Base-by-base conservation (phyloP, 2,113 vertebrate species). In the Marmota monax region DNA sequence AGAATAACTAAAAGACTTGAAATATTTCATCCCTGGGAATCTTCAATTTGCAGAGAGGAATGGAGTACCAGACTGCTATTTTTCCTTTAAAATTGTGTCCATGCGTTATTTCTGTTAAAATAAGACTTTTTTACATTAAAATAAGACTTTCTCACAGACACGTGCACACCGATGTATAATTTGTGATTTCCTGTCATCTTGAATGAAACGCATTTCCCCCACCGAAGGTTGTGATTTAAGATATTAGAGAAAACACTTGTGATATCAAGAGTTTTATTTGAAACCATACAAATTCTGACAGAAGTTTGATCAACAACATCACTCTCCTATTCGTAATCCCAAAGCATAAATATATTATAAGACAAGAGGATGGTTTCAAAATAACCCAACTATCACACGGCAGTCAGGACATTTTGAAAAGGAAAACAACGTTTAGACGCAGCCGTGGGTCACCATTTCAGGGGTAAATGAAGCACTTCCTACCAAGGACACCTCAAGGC, bases 391-490 rank as follows among this genome's bases (percentile, higher is more conserved):
- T 39, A 39, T 39, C 37, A 39, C 10, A 78, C 16, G 39, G 56
- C 83, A 58, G 67, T 87, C 63, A 79, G 94, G 82, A 83, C 58
- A 82, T 70, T 14, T 20, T 92, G 42, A 76, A 95, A 84, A 84
- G 27, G 65, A 82, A 67, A 79, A 85, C 45, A 63, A 69, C 9
- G 22, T 70, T 94, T 88, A 11, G 0, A 23, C 67, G 61, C 51
- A 88, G 95, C 51, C 9, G 13, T 6, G 22, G 69, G 48, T 79
- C 69, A 82, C 27, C 27, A 42, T 90, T 88, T 78, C 61, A 74
- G 82, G 42, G 56, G 27, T 48, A 95, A 97, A 92, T 87, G 77
- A 95, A 94, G 23, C 88, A 88, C 56, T 92, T 69, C 69, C 29
- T 72, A 9, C 56, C 63, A 90, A 91, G 84, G 87, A 89, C 78